A percentile compares a stretch with the other conserved stretches of the same genome.
phyloP scores from a whole-genome alignment of 2,888 invertebrate species.

The Miltochrista miniata region DNA sequence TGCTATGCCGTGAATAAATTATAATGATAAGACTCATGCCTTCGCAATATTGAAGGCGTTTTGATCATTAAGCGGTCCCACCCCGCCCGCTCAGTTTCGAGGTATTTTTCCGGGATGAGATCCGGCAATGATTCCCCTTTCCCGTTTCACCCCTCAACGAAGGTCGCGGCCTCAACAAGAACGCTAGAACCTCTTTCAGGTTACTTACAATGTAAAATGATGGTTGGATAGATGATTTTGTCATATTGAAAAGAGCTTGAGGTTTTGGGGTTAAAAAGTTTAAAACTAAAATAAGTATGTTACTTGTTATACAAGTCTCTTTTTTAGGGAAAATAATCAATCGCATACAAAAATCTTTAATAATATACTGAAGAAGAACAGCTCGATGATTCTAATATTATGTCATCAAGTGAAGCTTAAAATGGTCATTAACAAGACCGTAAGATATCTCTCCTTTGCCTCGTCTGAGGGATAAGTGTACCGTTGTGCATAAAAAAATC shows the following conservation, averaged over 20 bases:
- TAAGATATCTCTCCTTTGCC: too few species aligned
- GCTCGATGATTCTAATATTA: too few species aligned
- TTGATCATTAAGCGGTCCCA: constrained; percentile 70
- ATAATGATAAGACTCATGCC: constrained; percentile 76
- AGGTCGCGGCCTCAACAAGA: constrained; percentile 54
- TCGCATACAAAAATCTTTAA: too few species aligned
- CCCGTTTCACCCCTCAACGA: constrained; percentile 48
- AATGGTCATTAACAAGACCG: too few species aligned
- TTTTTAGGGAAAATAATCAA: too few species aligned
- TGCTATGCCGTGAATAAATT: constrained; percentile 77
- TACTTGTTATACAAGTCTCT: constrained; percentile 25
- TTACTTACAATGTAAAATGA: constrained; percentile 54
- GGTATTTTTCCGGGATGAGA: constrained; percentile 64
- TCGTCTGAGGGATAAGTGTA: too few species aligned
- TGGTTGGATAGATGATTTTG: constrained; percentile 39
- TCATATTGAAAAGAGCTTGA: constrained; percentile 38
- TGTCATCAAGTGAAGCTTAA: too few species aligned
- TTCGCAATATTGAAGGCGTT: constrained; percentile 78
- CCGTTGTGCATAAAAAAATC: too few species aligned
- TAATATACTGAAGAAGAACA: too few species aligned
- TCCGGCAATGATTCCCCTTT: constrained; percentile 52
- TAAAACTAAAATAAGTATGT: constrained; percentile 16
- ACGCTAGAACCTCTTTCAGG: constrained; percentile 71
- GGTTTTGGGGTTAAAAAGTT: constrained; percentile 25
- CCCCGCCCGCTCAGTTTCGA: constrained; percentile 51